Evolutionary conservation across 2,113 vertebrate species (phyloP).

Genomic region (Dipodomys spectabilis): DNA sequence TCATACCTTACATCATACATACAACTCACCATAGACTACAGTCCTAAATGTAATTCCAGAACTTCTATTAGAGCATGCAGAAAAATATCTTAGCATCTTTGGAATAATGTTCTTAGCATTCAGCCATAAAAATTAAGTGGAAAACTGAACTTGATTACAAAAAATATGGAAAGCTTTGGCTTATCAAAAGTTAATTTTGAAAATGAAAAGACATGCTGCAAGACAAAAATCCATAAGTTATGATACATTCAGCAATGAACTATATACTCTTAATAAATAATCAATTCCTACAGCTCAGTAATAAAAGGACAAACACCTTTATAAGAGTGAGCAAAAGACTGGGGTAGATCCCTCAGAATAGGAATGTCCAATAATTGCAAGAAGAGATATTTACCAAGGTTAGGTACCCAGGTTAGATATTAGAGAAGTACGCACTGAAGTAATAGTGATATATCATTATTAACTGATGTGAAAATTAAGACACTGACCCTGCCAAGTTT

Average conservation of each 20-base stretch:
- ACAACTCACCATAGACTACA: background rate
- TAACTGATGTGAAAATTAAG: background rate
- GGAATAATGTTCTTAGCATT: background rate
- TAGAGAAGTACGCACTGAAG: background rate
- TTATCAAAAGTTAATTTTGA: background rate
- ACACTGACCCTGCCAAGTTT: background rate
- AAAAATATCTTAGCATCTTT: background rate
- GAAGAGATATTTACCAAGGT: background rate
- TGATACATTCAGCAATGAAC: background rate
- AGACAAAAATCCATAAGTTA: slow-evolving; percentile 19
- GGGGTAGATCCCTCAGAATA: background rate
- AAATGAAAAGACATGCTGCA: background rate
- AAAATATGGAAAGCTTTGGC: background rate
- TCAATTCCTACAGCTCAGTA: background rate
- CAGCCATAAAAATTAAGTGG: background rate
- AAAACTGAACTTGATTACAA: background rate
- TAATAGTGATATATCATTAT: too few relatives aligned
- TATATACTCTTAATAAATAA: background rate
- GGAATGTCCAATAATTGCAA: background rate
- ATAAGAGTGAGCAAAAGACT: background rate
- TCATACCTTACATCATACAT: background rate
- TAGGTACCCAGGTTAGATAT: background rate
- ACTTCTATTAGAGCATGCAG: background rate
- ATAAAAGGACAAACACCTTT: background rate
- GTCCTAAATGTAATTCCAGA: background rate